phyloP scores from a whole-genome alignment of 2,797 vertebrate genomes.

The Buceros bicornis region DNA sequence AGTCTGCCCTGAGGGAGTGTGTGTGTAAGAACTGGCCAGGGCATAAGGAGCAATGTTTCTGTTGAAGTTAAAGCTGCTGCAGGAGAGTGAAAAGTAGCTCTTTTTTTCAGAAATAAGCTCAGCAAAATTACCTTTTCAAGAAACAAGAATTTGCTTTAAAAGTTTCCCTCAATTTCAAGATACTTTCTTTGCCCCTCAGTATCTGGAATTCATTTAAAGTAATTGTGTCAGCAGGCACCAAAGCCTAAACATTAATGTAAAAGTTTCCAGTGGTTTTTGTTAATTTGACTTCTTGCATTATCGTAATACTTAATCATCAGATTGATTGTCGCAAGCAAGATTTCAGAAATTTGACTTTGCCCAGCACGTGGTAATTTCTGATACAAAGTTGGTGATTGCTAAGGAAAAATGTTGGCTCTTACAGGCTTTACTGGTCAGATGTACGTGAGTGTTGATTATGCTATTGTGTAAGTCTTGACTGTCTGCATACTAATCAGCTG shows the following conservation, averaged over 20 bases:
- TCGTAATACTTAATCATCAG: background rate
- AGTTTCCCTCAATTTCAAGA: background rate
- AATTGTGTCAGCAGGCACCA: background rate
- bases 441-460: background rate
- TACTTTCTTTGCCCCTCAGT: background rate
- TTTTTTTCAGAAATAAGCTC: background rate
- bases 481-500: background rate
- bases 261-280: background rate
- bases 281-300: background rate
- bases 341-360: background rate
- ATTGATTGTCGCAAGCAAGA: background rate
- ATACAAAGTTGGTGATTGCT: background rate
- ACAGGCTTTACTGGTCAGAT: background rate
- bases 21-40: background rate
- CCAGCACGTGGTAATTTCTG: background rate
- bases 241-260: background rate
- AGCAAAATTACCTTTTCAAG: background rate
- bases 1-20: background rate
- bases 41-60: background rate
- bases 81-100: background rate
- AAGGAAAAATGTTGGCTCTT: background rate
- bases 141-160: constrained; percentile 9
- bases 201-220: constrained; percentile 9
- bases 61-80: background rate
- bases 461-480: background rate